These are phyloP conservation scores for Semaprochilodus insignis DNA, from an alignment of 2,797 vertebrate genomes.

Conservation along the genomic window DNA sequence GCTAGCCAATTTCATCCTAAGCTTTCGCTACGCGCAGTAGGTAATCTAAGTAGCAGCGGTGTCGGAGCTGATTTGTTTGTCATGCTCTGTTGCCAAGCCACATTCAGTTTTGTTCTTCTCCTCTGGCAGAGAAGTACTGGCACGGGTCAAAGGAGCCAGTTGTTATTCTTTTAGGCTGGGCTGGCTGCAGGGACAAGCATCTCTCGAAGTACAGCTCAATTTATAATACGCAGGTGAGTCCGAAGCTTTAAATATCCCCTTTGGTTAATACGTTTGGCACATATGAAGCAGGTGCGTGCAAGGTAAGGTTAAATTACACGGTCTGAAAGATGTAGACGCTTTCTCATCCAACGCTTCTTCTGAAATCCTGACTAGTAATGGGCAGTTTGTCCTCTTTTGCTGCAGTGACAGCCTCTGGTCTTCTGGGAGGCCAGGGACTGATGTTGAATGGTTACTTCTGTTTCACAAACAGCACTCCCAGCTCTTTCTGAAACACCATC, in stretches of 20 bases:
- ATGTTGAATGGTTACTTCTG: no score
- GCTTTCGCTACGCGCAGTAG: no score
- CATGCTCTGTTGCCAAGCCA: neutral
- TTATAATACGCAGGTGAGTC: constrained; percentile 89
- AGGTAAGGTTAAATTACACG: no score
- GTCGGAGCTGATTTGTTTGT: neutral
- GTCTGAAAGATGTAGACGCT: neutral
- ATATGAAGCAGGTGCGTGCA: neutral
- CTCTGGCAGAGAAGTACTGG: constrained; percentile 79
- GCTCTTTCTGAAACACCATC: no score
- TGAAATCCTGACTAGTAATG: neutral
- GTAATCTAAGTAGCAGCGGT: neutral
- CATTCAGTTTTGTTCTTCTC: neutral
- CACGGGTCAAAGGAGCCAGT: constrained; percentile 82
- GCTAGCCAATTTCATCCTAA: neutral
- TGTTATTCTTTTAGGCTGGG: constrained; percentile 95
- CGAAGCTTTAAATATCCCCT: neutral
- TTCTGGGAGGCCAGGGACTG: no score
- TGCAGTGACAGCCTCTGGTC: no score
- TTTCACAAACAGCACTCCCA: no score
- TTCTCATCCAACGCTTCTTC: neutral
- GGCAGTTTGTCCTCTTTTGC: no score
- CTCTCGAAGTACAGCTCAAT: constrained; percentile 94
- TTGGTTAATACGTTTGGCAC: no score
- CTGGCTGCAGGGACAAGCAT: constrained; percentile 90